Base-by-base conservation (phyloP, 2,113 vertebrate genomes). In the Bubalus kerabau region DNA sequence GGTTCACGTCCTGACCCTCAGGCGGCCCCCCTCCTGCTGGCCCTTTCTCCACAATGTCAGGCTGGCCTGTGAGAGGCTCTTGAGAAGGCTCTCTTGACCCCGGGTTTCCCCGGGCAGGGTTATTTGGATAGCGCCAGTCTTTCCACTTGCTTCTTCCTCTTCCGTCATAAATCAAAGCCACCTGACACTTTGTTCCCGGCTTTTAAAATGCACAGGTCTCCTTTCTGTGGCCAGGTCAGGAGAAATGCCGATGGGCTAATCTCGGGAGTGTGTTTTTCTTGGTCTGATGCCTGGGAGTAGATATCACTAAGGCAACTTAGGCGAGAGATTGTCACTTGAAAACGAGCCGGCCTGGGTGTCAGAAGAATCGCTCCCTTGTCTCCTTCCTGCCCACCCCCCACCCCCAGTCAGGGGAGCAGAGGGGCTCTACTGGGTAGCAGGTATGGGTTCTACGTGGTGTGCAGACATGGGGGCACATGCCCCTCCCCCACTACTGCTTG, bases 121-220 rank as follows among this genome's bases (percentile, higher is more conserved):
- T 97, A 67, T 97, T 97, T 97, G 98, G 88, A 91, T 54, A 97
- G 94, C 32, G 43, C 93, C 74, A 9, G 82, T 64, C n/a, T 86
- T 95, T 98, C 91, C 89, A 62, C 96, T 97, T 98, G 64, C 97
- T 96, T 95, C 97, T 97, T 90, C 93, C 96, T 87, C 78, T 95
- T 96, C 96, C 96, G 91, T 85, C 96, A 67, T 96, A 94, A 96
- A 97, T 97, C 98, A 98, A 85, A 97, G 96, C 93, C 89, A 96
- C 97, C 94, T 96, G 94, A 97, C 98, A 93, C 89, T 95, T 93
- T 46, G 85, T 87, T 96, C 90, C 94, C 46, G 71, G 82, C 52
- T 78, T 94, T 96, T 95, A 60, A 96, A 97, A 94, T 83, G 60
- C 95, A 90, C 95, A 93, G 86, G 76, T 90, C 95, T 84, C 97